phyloP scores from a whole-genome alignment of 92 coral and sea anemone species.

The Diadumene lineata region DNA sequence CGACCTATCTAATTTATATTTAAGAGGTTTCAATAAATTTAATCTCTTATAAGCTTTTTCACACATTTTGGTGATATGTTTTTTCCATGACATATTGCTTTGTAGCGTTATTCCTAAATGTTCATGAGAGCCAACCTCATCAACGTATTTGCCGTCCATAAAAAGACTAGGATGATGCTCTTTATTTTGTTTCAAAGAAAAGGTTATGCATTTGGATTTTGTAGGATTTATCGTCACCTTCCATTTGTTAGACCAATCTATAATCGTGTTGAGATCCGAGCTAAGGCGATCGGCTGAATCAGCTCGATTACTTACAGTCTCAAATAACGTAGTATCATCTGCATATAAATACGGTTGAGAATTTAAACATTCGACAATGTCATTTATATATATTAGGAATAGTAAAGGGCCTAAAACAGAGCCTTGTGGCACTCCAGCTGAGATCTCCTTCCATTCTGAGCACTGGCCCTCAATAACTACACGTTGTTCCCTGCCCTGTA shows the following conservation, averaged over 20 bases:
- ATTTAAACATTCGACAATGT: background rate
- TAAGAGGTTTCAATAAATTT: constrained; percentile 23
- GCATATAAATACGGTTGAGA: constrained; percentile 14
- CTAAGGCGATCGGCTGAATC: background rate
- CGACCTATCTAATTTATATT: constrained; percentile 24
- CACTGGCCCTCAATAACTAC: constrained; percentile 17
- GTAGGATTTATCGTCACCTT: constrained; percentile 40
- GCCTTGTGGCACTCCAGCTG: constrained; percentile 39
- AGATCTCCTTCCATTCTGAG: constrained; percentile 32
- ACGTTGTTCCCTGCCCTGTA: constrained; percentile 18
- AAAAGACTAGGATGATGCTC: constrained; percentile 6
- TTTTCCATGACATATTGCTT: constrained; percentile 34
- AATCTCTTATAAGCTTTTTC: constrained; percentile 38
- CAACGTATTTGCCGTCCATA: constrained; percentile 7
- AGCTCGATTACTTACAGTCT: background rate
- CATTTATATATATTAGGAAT: constrained; percentile 33
- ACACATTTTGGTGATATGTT: constrained; percentile 12
- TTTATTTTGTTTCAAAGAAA: constrained; percentile 22
- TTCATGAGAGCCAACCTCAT: constrained; percentile 13
- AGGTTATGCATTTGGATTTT: constrained; percentile 26
- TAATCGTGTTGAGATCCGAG: constrained; percentile 3
- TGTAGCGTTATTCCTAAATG: constrained; percentile 41
- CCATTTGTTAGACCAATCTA: constrained; percentile 39
- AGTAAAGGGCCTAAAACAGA: constrained; percentile 28
- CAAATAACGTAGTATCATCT: constrained; percentile 26